Evolutionary conservation across 2,113 vertebrate genomes (phyloP).

Genomic region (Microtus richardsoni): DNA sequence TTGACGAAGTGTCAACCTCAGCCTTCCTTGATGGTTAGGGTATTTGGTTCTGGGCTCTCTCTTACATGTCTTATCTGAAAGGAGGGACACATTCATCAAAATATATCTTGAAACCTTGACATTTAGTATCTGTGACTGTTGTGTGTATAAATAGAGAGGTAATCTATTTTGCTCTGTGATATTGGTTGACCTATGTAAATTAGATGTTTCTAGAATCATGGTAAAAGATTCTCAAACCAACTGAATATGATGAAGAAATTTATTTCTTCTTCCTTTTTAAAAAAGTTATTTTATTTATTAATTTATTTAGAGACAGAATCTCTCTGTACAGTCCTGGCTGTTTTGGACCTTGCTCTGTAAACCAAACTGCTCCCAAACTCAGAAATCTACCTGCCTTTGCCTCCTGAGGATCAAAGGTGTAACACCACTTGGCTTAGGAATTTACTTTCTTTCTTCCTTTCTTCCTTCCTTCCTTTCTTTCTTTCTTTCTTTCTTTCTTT

Average conservation of each 20-base stretch:
- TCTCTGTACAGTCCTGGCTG: background rate
- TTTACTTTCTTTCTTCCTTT: background rate
- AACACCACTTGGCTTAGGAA: background rate
- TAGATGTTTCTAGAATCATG: background rate
- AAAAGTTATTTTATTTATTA: background rate
- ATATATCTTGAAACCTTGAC: conserved; percentile 1
- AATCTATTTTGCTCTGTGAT: background rate
- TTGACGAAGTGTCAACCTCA: background rate
- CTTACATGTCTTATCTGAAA: conserved; percentile 7
- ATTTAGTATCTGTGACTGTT: background rate
- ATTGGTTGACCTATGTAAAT: background rate
- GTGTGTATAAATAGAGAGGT: background rate
- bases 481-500: no score
- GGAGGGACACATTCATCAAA: background rate
- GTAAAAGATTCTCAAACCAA: background rate
- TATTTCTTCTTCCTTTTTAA: background rate
- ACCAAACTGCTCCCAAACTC: background rate
- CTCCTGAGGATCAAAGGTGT: background rate
- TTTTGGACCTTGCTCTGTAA: background rate
- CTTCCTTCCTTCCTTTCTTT: fast-evolving
- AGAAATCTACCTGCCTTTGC: background rate
- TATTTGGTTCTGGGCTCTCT: background rate
- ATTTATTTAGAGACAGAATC: background rate
- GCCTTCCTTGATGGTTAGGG: background rate
- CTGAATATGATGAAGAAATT: background rate